Conservation (phyloP, 2,888 invertebrate species). For the Schrankia costaestrigalis region DNA sequence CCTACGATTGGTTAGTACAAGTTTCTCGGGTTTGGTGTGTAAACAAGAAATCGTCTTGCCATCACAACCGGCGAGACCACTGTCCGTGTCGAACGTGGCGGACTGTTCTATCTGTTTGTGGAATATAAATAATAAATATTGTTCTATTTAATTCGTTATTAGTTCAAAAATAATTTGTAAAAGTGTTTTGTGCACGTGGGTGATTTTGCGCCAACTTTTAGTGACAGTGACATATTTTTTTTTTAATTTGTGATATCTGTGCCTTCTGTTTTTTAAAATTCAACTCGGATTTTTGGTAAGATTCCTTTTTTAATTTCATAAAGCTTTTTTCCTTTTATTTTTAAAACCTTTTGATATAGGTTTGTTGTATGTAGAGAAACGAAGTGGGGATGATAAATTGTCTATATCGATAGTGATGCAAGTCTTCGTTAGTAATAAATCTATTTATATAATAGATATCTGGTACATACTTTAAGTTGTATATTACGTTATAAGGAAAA, state of each 20-base stretch:
- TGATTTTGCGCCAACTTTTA: slow-evolving; percentile 44
- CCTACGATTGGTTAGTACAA: slow-evolving; percentile 52
- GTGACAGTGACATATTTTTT: slow-evolving; percentile 55
- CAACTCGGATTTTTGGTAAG: slow-evolving; percentile 39
- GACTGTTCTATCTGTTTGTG: slow-evolving; percentile 31
- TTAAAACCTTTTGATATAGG: not conserved
- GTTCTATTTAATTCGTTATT: slow-evolving; percentile 18
- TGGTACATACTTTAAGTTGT: slow-evolving; percentile 20
- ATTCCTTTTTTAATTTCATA: too few species aligned
- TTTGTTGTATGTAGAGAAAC: too few species aligned
- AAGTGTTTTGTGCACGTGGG: slow-evolving; percentile 38
- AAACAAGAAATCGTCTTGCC: slow-evolving; percentile 59
- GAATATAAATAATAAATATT: slow-evolving; percentile 12
- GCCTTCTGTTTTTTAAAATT: slow-evolving; percentile 38
- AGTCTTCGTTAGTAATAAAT: slow-evolving; percentile 30
- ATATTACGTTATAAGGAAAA: slow-evolving; percentile 41
- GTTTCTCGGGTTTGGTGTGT: slow-evolving; percentile 47
- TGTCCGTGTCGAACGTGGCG: slow-evolving; percentile 66
- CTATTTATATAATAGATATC: slow-evolving; percentile 35
- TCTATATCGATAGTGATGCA: slow-evolving; percentile 12
- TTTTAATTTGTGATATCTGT: slow-evolving; percentile 50
- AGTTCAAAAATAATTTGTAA: slow-evolving; percentile 17
- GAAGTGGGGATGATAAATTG: too few species aligned
- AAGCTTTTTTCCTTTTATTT: too few species aligned
- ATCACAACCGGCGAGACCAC: slow-evolving; percentile 73